Evolutionary conservation across 2,113 vertebrate species (phyloP).

Genomic region (Cnemophilus loriae): DNA sequence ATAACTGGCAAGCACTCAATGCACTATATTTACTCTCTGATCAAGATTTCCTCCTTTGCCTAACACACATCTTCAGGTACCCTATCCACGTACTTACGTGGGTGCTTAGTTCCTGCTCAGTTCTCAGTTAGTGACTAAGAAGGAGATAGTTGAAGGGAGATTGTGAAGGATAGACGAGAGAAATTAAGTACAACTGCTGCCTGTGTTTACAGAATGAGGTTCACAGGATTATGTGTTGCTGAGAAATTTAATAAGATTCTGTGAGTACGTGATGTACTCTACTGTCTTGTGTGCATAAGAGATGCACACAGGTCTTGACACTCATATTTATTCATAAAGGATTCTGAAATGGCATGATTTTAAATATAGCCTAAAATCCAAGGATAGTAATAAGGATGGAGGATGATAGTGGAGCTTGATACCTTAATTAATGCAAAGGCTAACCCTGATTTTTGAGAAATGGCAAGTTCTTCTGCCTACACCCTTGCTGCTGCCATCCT

Average conservation of each 20-base stretch:
- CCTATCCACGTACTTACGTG: not conserved
- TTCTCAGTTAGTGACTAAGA: not conserved
- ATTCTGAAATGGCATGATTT: conserved; percentile 46
- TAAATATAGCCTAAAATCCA: conserved; percentile 51
- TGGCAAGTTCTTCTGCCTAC: conserved; percentile 15
- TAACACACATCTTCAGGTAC: not conserved
- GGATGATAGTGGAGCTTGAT: conserved; percentile 7
- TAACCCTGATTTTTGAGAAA: conserved; percentile 32
- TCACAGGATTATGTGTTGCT: conserved; percentile 43
- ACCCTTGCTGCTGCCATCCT: not conserved
- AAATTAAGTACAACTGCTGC: conserved; percentile 25
- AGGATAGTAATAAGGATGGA: conserved; percentile 35
- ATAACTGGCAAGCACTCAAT: not conserved
- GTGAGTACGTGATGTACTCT: conserved; percentile 29
- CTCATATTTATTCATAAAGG: conserved; percentile 56
- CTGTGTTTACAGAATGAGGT: conserved; percentile 51
- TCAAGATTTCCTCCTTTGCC: not conserved
- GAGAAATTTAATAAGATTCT: conserved; percentile 59
- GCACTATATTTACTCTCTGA: not conserved
- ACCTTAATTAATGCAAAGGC: conserved; percentile 46
- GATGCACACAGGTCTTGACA: conserved; percentile 55
- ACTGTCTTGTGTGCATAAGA: conserved; percentile 37
- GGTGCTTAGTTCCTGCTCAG: not conserved
- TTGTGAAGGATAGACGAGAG: not conserved
- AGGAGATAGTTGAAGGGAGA: not conserved